A percentile compares a stretch with the other conserved stretches of the same genome.
Conservation (phyloP, 2,113 vertebrate species). For the Daboia siamensis region DNA sequence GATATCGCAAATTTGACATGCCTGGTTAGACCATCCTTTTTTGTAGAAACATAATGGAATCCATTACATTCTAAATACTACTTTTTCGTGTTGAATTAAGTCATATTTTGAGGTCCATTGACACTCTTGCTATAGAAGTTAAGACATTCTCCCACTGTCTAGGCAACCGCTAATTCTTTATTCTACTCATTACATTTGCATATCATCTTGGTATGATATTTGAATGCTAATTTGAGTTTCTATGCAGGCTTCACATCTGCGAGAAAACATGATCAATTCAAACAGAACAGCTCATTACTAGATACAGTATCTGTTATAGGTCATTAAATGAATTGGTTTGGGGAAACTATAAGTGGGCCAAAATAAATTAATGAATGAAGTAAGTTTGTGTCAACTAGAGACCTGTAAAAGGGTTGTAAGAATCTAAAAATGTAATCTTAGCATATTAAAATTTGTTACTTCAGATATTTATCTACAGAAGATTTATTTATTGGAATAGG, state of each 20-base stretch:
- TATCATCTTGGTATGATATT: not conserved
- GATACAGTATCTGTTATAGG: not conserved
- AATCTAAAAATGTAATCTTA: not conserved
- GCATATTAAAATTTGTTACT: not conserved
- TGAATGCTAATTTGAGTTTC: not conserved
- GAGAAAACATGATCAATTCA: not conserved
- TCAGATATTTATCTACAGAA: not conserved
- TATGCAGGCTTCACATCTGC: not conserved
- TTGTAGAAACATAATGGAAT: not conserved
- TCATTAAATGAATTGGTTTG: not conserved
- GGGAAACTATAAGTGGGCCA: not conserved
- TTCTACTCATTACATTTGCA: not conserved
- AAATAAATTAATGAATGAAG: not conserved
- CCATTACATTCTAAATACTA: not conserved
- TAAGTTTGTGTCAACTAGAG: not conserved
- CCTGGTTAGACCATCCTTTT: not conserved
- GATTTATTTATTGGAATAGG: not conserved
- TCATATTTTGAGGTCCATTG: not conserved
- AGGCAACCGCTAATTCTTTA: not conserved
- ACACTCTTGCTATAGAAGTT: not conserved
- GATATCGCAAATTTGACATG: too few relatives aligned
- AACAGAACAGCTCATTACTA: not conserved
- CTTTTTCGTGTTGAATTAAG: not conserved
- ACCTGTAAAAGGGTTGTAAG: not conserved
- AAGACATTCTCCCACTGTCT: not conserved